These are phyloP conservation scores for Polydrusus tereticollis DNA, from an alignment of 2,888 invertebrate genomes.

Conservation along the genomic window DNA sequence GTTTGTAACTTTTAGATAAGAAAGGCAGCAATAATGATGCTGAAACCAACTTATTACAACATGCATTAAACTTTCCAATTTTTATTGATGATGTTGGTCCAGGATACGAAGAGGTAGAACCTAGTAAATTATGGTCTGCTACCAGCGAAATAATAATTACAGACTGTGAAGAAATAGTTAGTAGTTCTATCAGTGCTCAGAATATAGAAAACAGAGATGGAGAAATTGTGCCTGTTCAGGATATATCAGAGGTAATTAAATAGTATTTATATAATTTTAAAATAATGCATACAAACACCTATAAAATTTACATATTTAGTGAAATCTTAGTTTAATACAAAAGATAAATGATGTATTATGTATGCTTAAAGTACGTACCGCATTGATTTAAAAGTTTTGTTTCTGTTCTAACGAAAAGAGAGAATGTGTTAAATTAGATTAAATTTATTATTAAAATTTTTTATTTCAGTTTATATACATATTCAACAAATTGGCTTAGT, in stretches of 20 bases:
- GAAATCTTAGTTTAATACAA: no score
- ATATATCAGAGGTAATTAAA: neutral
- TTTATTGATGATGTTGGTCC: neutral
- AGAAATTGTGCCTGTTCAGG: neutral
- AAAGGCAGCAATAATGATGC: neutral
- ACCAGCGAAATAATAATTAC: neutral
- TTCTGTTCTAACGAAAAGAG: neutral
- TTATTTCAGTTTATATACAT: constrained; percentile 10
- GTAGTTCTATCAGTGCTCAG: neutral
- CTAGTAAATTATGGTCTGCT: neutral
- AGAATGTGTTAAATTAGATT: neutral
- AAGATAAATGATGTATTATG: no score
- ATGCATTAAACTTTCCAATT: constrained; percentile 13
- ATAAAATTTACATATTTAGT: no score
- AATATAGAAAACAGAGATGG: constrained; percentile 12
- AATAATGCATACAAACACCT: no score
- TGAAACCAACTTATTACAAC: constrained; percentile 4
- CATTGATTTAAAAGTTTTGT: neutral
- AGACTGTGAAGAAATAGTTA: constrained; percentile 5
- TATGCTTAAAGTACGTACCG: no score
- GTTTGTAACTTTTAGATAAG: neutral
- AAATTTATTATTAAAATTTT: neutral
- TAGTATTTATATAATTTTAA: no score
- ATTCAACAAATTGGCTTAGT: neutral
- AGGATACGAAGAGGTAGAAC: constrained; percentile 12